Base-by-base conservation (phyloP, 2,113 vertebrate species). In the Aphelocoma coerulescens region DNA sequence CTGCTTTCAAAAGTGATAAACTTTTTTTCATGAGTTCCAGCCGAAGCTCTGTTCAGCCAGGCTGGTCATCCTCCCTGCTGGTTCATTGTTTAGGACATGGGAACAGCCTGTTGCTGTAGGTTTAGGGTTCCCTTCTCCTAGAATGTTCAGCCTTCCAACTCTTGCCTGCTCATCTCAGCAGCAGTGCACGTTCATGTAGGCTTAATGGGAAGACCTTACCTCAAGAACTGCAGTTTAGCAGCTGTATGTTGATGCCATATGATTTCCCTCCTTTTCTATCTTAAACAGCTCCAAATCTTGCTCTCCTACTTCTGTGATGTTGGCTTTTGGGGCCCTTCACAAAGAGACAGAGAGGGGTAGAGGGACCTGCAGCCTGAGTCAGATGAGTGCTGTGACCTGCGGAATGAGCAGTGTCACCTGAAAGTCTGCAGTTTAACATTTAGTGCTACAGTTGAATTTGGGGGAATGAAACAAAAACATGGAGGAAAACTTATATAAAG, bases 61-160 rank as follows among this genome's bases (percentile, higher is more conserved):
- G 28, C 7, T 18, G 4, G 10, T 51, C 0, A 0, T 22, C 11
- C 9, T 80, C 11, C 57, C 30, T 19, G 7, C 26, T 32, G 6
- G 13, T 20, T 81, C 5, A 3, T 30, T 26, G 21, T 71, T 58
- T 21, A n/a, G 63, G 51, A 30, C 16, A 48, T 12, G 26, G 18
- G 26, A 51, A 54, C 14, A 7, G 32, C 22, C 57, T 59, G 13
- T 27, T 81, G 51, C 39, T 76, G 22, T 2, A 5, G 13, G 13
- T 71, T 26, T 48, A 46, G 58, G 22, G 35, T n/a, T 51, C 69
- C 13, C 15, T 69, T 35, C 8, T 4, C 3, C 1, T 14, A 41
- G 44, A 19, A 33, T 22, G 4, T 24, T 57, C 51, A 48, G 4
- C 69, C 20, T 43, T 75, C n/a, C n/a, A 7, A 10, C 13, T 44